A percentile compares a stretch with the other conserved stretches of the same genome.
Conservation (phyloP, 1,140 invertebrate species). For the Choristoneura fumiferana region DNA sequence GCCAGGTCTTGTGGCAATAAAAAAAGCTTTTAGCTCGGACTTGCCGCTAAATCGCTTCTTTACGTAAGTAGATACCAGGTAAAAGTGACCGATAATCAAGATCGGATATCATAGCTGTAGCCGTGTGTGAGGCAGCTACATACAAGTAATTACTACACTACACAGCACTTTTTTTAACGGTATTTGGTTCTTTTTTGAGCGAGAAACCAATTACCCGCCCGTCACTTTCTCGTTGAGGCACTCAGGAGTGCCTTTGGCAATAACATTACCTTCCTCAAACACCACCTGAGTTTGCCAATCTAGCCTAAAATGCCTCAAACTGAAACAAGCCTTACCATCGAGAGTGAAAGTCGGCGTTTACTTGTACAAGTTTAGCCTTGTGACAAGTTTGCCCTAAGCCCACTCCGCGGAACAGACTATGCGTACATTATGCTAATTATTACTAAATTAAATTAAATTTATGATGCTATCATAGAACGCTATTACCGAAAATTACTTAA, state of each 20-base stretch:
- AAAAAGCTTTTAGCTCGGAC: no score
- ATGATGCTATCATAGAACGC: not conserved
- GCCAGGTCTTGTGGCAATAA: no score
- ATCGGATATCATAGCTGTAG: no score
- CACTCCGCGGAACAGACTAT: not conserved
- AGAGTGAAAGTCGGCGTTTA: not conserved
- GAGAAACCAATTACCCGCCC: no score
- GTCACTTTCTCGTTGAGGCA: no score
- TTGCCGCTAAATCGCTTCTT: no score
- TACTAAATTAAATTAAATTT: not conserved
- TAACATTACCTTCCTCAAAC: slow-evolving; percentile 10
- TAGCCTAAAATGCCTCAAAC: not conserved
- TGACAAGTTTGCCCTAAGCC: not conserved
- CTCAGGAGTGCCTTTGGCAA: not conserved
- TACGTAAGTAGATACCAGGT: no score
- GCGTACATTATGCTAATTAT: slow-evolving; percentile 8
- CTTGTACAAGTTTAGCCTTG: not conserved
- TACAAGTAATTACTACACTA: no score
- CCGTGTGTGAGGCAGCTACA: no score
- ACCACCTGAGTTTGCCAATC: slow-evolving; percentile 10
- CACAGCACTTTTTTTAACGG: no score
- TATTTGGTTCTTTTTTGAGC: no score
- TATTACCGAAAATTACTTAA: slow-evolving; percentile 13
- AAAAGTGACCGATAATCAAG: no score
- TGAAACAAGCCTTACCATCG: not conserved